A percentile compares a stretch with the other conserved stretches of the same genome.
Evolutionary conservation across 2,797 vertebrate genomes (phyloP).

Genomic region (Lepus townsendii): DNA sequence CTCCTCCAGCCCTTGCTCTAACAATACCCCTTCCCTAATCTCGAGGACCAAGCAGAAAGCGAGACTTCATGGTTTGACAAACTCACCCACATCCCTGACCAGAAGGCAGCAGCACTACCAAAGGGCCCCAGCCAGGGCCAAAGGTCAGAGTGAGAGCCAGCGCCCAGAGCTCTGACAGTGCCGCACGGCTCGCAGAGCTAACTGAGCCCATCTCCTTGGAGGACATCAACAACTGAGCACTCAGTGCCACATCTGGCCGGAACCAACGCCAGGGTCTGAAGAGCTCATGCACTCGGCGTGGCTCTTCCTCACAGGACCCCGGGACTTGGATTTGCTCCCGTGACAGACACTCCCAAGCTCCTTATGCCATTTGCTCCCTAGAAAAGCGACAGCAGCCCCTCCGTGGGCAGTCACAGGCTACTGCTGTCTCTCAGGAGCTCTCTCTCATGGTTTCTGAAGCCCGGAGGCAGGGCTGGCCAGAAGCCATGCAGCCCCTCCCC

Average conservation of each 20-base stretch:
- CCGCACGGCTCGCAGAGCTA: neutral
- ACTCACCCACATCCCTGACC: neutral
- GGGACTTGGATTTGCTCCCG: neutral
- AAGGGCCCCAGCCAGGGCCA: neutral
- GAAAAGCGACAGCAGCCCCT: neutral
- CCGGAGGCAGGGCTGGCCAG: neutral
- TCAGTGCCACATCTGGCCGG: neutral
- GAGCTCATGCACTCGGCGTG: neutral
- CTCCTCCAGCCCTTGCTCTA: neutral
- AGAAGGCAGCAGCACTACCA: neutral
- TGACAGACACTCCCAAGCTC: neutral
- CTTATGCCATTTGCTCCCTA: neutral
- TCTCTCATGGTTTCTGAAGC: neutral
- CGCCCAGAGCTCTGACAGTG: neutral
- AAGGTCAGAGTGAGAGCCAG: neutral
- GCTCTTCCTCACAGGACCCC: slow-evolving; percentile 14
- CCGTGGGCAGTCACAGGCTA: neutral
- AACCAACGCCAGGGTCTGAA: neutral
- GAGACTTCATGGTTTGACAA: neutral
- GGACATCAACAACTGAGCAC: neutral
- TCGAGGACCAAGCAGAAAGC: neutral
- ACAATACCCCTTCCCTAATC: neutral
- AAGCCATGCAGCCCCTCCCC: neutral
- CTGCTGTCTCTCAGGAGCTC: neutral
- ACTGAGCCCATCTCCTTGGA: neutral